A percentile compares a stretch with the other conserved stretches of the same genome.
Evolutionary conservation across 2,888 invertebrate species (phyloP).

Genomic region (Podotricha telesiphe): DNA sequence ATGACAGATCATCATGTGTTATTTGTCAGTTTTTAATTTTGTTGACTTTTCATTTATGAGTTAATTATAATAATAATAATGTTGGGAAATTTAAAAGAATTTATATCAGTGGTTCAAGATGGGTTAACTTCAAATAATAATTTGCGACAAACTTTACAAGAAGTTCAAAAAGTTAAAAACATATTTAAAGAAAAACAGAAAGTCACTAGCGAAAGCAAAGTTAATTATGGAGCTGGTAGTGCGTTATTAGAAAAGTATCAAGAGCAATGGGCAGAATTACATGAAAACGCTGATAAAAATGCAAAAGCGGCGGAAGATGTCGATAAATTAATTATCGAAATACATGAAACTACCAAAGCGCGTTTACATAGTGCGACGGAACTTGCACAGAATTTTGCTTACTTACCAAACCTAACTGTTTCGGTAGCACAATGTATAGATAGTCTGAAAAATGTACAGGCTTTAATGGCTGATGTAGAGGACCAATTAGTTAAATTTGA

Average conservation of each 20-base stretch:
- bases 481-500: constrained; percentile 86
- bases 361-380: constrained; percentile 67
- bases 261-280: constrained; percentile 88
- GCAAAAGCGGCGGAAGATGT: constrained; percentile 84
- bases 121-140: constrained; percentile 72
- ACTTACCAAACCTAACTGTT: constrained; percentile 69
- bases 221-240: constrained; percentile 85
- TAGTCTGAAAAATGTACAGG: constrained; percentile 81
- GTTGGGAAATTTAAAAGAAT: constrained; percentile 78
- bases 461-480: constrained; percentile 85
- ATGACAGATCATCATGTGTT: constrained; percentile 27
- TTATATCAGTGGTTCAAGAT: constrained; percentile 78
- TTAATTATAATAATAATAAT: constrained; percentile 49
- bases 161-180: constrained; percentile 74
- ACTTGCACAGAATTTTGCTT: constrained; percentile 63
- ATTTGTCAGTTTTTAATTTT: constrained; percentile 10
- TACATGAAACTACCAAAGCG: constrained; percentile 63
- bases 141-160: constrained; percentile 71
- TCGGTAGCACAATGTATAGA: constrained; percentile 79
- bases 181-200: constrained; percentile 74
- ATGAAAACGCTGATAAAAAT: constrained; percentile 87
- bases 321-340: constrained; percentile 69
- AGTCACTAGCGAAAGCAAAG: constrained; percentile 62
- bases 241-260: constrained; percentile 88
- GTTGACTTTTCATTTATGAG: constrained; percentile 23